A percentile compares a stretch with the other conserved stretches of the same genome.
Conservation (phyloP, 1,140 invertebrate species). For the Zelostemma sp. region DNA sequence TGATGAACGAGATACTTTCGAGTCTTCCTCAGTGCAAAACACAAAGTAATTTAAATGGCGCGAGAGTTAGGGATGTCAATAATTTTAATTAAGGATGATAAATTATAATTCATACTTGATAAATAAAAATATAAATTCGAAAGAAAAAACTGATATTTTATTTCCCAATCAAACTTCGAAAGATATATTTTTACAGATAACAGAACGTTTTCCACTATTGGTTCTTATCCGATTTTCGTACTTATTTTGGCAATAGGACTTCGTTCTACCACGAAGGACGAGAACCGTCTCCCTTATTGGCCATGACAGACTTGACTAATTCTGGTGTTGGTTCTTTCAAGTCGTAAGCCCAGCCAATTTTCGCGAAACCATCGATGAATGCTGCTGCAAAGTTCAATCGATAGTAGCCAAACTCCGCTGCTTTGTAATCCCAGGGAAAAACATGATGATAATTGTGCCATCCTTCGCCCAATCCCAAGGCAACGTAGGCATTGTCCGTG, state of each 20-base stretch:
- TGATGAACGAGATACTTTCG: slow-evolving; percentile 60
- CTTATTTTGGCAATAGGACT: too few species aligned
- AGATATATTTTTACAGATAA: slow-evolving; percentile 6
- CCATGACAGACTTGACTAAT: slow-evolving; percentile 68
- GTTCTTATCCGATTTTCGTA: too few species aligned
- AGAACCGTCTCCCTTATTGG: slow-evolving; percentile 68
- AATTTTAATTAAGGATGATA: too few species aligned
- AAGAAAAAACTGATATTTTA: too few species aligned
- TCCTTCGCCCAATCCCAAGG: slow-evolving; percentile 66
- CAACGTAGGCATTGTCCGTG: slow-evolving; percentile 64
- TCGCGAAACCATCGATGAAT: slow-evolving; percentile 77
- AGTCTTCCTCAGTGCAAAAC: slow-evolving; percentile 60
- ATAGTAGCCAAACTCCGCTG: slow-evolving; percentile 75
- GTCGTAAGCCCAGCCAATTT: slow-evolving; percentile 86
- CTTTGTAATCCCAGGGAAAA: slow-evolving; percentile 86
- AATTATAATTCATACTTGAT: too few species aligned
- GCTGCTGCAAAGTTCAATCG: slow-evolving; percentile 73
- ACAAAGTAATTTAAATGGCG: slow-evolving; percentile 60
- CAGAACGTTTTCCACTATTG: too few species aligned
- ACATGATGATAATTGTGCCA: slow-evolving; percentile 93
- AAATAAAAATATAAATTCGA: too few species aligned
- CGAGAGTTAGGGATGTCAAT: slow-evolving; percentile 60
- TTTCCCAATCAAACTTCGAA: background rate
- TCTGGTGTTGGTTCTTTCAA: slow-evolving; percentile 75
- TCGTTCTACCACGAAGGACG: too few species aligned